Evolutionary conservation across 2,888 invertebrate genomes (phyloP).

Genomic region (Nemotelus pantherinus): DNA sequence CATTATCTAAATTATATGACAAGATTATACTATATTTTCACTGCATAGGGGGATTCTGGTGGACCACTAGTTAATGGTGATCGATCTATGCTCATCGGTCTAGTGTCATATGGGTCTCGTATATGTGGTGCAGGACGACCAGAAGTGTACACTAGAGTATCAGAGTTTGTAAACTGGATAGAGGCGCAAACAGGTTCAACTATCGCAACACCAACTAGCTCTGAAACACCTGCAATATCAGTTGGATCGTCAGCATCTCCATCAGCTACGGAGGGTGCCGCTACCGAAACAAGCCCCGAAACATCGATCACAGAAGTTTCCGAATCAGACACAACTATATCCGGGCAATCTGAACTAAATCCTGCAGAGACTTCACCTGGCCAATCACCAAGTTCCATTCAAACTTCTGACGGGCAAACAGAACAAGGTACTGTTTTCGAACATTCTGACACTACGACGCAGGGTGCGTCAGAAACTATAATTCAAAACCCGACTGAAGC

Average conservation of each 20-base stretch:
- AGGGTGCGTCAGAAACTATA: no score
- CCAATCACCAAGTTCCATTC: no score
- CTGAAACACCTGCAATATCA: not conserved
- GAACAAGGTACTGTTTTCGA: no score
- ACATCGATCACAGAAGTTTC: no score
- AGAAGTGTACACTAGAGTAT: conserved; percentile 62
- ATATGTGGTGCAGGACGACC: conserved; percentile 55
- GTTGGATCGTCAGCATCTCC: not conserved
- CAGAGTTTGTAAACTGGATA: conserved; percentile 59
- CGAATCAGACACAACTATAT: no score
- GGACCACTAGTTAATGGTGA: conserved; percentile 59
- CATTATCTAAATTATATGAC: not conserved
- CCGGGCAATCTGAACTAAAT: no score
- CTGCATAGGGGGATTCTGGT: conserved; percentile 61
- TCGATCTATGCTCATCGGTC: conserved; percentile 57
- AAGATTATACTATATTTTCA: no score
- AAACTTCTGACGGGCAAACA: no score
- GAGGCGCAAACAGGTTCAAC: conserved; percentile 53
- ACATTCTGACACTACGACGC: no score
- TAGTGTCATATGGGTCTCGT: conserved; percentile 60
- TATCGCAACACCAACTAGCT: not conserved
- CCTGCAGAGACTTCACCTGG: no score
- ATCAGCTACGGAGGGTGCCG: not conserved
- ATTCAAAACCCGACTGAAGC: no score
- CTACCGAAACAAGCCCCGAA: no score